phyloP scores from a whole-genome alignment of 2,888 invertebrate species.

The Drosophila hamatofila region DNA sequence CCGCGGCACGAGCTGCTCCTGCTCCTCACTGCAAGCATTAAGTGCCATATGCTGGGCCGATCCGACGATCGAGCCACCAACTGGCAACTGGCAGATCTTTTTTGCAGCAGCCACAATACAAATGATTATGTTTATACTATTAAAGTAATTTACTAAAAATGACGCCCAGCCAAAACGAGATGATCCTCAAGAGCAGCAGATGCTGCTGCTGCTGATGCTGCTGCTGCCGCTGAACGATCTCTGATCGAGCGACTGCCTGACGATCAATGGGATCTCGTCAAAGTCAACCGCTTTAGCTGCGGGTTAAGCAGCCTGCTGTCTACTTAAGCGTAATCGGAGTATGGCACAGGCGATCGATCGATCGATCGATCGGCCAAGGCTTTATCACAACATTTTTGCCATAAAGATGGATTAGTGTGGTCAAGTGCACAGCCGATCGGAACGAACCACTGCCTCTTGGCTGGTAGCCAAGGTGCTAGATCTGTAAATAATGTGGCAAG shows the following conservation, averaged over 20 bases:
- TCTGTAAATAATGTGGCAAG: slow-evolving; percentile 79
- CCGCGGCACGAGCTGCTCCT: slow-evolving; percentile 58
- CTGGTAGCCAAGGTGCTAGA: slow-evolving; percentile 75
- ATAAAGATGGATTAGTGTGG: slow-evolving; percentile 74
- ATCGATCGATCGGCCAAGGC: slow-evolving; percentile 46
- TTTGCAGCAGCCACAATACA: slow-evolving; percentile 72
- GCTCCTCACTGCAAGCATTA: slow-evolving; percentile 16
- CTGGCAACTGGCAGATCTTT: slow-evolving; percentile 18
- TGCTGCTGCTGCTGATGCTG: slow-evolving; percentile 18
- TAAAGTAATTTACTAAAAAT: slow-evolving; percentile 83
- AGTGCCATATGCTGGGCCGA: slow-evolving; percentile 54
- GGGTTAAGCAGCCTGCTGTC: slow-evolving; percentile 82
- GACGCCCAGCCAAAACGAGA: slow-evolving; percentile 74
- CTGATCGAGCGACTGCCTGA: slow-evolving; percentile 16
- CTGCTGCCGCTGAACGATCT: slow-evolving; percentile 25
- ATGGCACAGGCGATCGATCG: slow-evolving; percentile 55
- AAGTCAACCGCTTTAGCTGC: slow-evolving; percentile 80
- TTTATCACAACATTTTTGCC: slow-evolving; percentile 74
- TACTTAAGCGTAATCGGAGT: slow-evolving; percentile 82
- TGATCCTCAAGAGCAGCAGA: slow-evolving; percentile 52
- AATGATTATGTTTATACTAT: slow-evolving; percentile 84
- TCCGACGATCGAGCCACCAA: slow-evolving; percentile 12
- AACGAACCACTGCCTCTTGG: slow-evolving; percentile 14
- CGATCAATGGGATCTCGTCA: slow-evolving; percentile 54
- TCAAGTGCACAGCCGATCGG: slow-evolving; percentile 72